A percentile compares a stretch with the other conserved stretches of the same genome.
Evolutionary conservation across 2,888 invertebrate genomes (phyloP).

Genomic region (Heliconius sara): DNA sequence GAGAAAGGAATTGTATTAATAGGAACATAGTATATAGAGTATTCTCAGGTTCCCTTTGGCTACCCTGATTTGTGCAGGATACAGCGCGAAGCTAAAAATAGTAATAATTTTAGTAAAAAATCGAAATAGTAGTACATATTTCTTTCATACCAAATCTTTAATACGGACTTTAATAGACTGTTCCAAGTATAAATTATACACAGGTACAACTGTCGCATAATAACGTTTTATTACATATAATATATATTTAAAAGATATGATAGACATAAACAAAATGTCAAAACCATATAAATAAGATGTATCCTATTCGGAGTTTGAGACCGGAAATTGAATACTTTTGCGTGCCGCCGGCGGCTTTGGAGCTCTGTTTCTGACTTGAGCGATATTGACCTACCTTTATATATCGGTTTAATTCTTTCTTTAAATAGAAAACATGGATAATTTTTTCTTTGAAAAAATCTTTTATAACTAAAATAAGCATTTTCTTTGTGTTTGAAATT

Average conservation of each 20-base stretch:
- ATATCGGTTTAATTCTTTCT: neutral
- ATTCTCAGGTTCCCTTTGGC: no score
- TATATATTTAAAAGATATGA: neutral
- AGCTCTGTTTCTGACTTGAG: neutral
- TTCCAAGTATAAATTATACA: no score
- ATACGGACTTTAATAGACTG: no score
- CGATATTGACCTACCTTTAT: slow-evolving; percentile 8
- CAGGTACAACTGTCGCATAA: no score
- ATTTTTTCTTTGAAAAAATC: neutral
- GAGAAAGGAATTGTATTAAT: no score
- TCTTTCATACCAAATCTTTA: no score
- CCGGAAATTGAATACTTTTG: slow-evolving; percentile 20
- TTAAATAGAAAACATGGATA: neutral
- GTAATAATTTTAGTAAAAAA: no score
- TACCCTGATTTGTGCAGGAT: no score
- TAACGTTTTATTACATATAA: neutral
- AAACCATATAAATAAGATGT: slow-evolving; percentile 14
- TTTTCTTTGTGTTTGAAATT: neutral
- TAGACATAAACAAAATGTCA: slow-evolving; percentile 8
- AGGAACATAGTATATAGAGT: no score
- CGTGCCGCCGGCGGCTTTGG: neutral
- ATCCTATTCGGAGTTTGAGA: neutral
- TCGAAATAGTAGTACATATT: no score
- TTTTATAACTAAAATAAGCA: no score
- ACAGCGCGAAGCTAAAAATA: no score